Conservation (phyloP, 1,140 invertebrate species). For the Battus philenor region DNA sequence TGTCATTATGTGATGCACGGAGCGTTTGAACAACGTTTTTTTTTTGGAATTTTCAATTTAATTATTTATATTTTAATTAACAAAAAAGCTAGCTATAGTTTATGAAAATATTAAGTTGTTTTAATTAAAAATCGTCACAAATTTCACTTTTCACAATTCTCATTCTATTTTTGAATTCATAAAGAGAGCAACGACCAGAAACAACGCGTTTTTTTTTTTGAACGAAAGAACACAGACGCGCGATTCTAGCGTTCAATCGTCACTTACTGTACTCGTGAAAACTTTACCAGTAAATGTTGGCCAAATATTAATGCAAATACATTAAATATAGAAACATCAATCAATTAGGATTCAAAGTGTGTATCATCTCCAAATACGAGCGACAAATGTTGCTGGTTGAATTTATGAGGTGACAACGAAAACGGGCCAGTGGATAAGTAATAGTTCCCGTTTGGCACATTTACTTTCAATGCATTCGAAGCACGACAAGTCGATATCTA, state of each 20-base stretch:
- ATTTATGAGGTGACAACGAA: slow-evolving; percentile 24
- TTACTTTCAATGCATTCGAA: slow-evolving; percentile 9
- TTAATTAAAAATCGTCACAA: too few relatives aligned
- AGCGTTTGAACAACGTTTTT: too few relatives aligned
- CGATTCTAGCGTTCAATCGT: slow-evolving; percentile 30
- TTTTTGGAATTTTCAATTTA: too few relatives aligned
- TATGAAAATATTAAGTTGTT: too few relatives aligned
- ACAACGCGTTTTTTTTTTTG: slow-evolving; percentile 3
- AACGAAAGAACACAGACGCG: not conserved
- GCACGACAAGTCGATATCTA: too few relatives aligned
- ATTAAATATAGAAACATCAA: slow-evolving; percentile 12
- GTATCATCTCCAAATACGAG: slow-evolving; percentile 35
- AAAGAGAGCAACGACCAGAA: not conserved
- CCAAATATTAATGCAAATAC: slow-evolving; percentile 21
- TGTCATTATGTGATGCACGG: too few relatives aligned
- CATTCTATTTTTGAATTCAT: not conserved
- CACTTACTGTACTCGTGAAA: slow-evolving; percentile 33
- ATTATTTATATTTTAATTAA: too few relatives aligned
- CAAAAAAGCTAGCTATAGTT: too few relatives aligned
- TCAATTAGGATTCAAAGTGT: slow-evolving; percentile 36
- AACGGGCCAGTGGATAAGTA: slow-evolving; percentile 44
- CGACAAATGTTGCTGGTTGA: slow-evolving; percentile 22
- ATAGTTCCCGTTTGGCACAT: slow-evolving; percentile 24
- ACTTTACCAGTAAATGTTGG: slow-evolving; percentile 35
- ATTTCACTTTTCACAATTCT: not conserved